These are phyloP conservation scores for Sebastes diaconus DNA, from an alignment of 2,797 vertebrate species.

Conservation along the genomic window DNA sequence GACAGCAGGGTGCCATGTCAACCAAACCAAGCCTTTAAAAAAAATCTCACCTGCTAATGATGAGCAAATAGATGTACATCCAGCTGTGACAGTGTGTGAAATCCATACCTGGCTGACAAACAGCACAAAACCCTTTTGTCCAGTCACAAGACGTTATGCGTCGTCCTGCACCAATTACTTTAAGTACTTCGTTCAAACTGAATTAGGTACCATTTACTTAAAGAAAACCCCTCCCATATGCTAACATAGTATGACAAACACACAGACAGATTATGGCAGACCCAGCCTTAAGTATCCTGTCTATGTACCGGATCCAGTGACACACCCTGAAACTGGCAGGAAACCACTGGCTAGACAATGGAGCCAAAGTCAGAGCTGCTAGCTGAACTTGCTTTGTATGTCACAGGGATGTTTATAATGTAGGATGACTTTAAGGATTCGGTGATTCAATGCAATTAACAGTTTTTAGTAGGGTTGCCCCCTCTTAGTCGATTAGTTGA, in stretches of 20 bases:
- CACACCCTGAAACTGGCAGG: conserved; percentile 55
- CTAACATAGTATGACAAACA: conserved; percentile 14
- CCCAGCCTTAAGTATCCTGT: conserved; percentile 54
- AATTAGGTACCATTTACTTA: background rate
- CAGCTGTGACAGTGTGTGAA: background rate
- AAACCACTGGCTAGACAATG: conserved; percentile 25
- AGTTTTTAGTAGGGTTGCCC: background rate
- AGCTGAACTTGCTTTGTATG: background rate
- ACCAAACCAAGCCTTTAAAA: conserved; percentile 19
- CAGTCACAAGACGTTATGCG: background rate
- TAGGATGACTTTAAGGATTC: background rate
- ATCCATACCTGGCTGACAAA: background rate
- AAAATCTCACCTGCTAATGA: background rate
- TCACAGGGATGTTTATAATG: background rate
- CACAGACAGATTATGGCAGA: background rate
- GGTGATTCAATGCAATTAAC: background rate
- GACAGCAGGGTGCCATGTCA: conserved; percentile 8
- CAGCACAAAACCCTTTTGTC: background rate
- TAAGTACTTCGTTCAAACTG: background rate
- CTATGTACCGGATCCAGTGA: conserved; percentile 41
- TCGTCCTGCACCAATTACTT: background rate
- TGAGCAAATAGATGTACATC: background rate
- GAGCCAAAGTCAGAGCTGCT: background rate
- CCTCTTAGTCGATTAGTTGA: too few species aligned
- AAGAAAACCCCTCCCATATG: conserved; percentile 33